Evolutionary conservation across 2,797 vertebrate genomes (phyloP).

Genomic region (Coendou prehensilis): DNA sequence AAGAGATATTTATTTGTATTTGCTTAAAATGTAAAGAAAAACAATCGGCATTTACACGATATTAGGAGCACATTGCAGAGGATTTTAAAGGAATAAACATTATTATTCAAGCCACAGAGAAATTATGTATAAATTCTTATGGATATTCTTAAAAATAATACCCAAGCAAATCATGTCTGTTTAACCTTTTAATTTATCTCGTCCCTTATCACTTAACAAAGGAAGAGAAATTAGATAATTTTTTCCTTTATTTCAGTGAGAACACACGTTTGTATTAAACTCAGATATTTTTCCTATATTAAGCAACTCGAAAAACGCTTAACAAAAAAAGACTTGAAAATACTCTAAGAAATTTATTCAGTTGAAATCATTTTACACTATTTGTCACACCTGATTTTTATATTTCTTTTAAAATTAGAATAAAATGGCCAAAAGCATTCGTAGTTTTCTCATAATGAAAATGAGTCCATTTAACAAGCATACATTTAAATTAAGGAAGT

Average conservation of each 20-base stretch:
- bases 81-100: not conserved
- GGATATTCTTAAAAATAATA: not conserved
- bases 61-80: fast-evolving
- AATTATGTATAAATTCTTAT: not conserved
- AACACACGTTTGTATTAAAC: not conserved
- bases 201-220: not conserved
- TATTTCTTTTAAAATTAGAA: not conserved
- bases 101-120: not conserved
- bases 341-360: not conserved
- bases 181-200: conserved; percentile 5
- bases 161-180: not conserved
- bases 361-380: conserved; percentile 8
- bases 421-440: conserved; percentile 29
- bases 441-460: conserved; percentile 20
- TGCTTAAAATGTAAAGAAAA: conserved; percentile 32
- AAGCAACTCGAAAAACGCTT: not conserved
- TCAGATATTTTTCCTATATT: not conserved
- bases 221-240: not conserved
- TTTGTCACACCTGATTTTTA: conserved; percentile 45
- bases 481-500: conserved; percentile 45
- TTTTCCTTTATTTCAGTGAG: conserved; percentile 28
- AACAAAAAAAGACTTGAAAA: not conserved
- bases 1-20: conserved; percentile 2
- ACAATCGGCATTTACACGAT: not conserved
- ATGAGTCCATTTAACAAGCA: not conserved